Conservation (phyloP, 2,113 vertebrate species). For the Lasiurus borealis region DNA sequence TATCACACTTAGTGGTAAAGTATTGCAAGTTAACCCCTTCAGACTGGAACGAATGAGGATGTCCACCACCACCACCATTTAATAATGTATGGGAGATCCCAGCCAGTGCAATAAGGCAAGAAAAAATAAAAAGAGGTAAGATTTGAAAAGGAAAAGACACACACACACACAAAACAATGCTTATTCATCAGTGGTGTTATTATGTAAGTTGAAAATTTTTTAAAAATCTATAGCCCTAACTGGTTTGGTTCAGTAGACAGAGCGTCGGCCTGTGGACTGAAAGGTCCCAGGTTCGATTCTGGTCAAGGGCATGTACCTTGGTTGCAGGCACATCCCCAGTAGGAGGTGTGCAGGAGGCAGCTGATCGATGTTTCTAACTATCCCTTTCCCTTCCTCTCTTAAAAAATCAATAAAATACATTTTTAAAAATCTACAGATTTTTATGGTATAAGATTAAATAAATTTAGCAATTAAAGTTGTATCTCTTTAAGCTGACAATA, state of each 20-base stretch:
- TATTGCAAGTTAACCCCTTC: background rate
- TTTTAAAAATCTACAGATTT: background rate
- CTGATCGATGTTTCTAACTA: too few relatives aligned
- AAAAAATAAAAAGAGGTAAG: background rate
- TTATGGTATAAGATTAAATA: background rate
- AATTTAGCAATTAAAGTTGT: background rate
- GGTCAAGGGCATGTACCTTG: too few relatives aligned
- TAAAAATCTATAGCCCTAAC: background rate
- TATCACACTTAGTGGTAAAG: background rate
- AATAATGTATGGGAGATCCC: background rate
- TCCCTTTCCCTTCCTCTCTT: too few relatives aligned
- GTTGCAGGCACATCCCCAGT: too few relatives aligned
- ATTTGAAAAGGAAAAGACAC: background rate
- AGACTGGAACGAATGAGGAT: background rate
- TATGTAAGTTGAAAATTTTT: background rate
- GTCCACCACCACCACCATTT: background rate
- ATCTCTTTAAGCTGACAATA: slow-evolving; percentile 16
- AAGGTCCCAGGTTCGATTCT: too few relatives aligned
- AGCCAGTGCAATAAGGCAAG: background rate
- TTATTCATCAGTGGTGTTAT: background rate
- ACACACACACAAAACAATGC: background rate
- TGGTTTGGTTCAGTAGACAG: too few relatives aligned
- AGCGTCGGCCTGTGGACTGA: too few relatives aligned
- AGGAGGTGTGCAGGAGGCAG: too few relatives aligned
- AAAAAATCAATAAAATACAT: too few relatives aligned